These are phyloP conservation scores for Arenaria interpres DNA, from an alignment of 2,113 vertebrate species.

Conservation along the genomic window DNA sequence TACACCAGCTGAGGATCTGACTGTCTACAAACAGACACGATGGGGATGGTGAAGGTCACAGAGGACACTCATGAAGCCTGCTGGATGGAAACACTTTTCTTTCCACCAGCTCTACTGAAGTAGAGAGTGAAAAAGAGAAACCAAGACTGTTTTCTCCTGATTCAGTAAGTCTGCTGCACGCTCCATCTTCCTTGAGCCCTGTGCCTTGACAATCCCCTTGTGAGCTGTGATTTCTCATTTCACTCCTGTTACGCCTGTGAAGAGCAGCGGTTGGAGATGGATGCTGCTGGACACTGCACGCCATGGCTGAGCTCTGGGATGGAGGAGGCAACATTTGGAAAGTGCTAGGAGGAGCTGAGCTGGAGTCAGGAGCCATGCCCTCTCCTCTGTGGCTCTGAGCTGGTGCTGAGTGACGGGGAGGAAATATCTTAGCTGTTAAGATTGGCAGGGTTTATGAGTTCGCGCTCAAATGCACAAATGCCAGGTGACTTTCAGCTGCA, in stretches of 20 bases:
- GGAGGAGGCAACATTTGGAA: background rate
- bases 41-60: background rate
- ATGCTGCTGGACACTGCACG: background rate
- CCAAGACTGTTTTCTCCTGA: background rate
- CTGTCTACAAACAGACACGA: background rate
- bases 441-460: background rate
- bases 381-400: background rate
- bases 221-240: background rate
- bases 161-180: background rate
- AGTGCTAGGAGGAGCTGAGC: background rate
- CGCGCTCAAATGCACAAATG: background rate
- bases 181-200: background rate
- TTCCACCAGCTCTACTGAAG: background rate
- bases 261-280: background rate
- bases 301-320: background rate
- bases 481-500: background rate
- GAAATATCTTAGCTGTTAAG: conserved; percentile 22
- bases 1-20: background rate
- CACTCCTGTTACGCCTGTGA: background rate
- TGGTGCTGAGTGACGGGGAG: conserved; percentile 13
- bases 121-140: conserved; percentile 35
- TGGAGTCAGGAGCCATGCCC: background rate
- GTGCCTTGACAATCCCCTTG: background rate
- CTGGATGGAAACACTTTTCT: background rate
- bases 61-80: background rate